Base-by-base conservation (phyloP, 2,113 vertebrate genomes). In the Phalacrocorax brasilianus region DNA sequence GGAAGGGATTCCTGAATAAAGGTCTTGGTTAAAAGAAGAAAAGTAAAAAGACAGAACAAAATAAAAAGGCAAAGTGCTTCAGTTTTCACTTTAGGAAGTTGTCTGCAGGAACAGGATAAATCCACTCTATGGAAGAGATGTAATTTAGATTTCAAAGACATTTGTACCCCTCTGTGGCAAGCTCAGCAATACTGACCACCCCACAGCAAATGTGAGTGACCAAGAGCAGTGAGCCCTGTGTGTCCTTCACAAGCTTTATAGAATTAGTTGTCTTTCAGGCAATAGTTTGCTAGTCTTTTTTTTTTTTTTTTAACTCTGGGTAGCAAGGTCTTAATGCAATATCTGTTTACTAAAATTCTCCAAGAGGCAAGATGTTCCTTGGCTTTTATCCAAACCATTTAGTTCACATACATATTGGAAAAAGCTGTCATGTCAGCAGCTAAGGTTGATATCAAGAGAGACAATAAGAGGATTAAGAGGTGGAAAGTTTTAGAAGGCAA, bases 361-460 rank as follows among this genome's bases (percentile, higher is more conserved):
- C 77, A 89, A 72, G 81, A 83, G 50, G 71, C 84, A 97, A 49
- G 59, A 89, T 73, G 45, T 85, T 93, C 70, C 80, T 89, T 97
- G 97, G 92, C 92, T 89, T 91, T 95, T 80, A 88, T 88, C 96
- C 96, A 97, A 91, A 78, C 74, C 38, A 94, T 94, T 96, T 94
- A 93, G 87, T 93, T 95, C 89, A 76, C 89, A 95, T 93, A 88
- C 86, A 83, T 95, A 89, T 93, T 93, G 92, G 87, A 95, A 95
- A 97, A 95, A 95, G 71, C 74, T 91, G 91, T 96, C 87, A 88
- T 65, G 86, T 95, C 92, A 95, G 96, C 91, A 94, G 81, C 84
- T 91, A 85, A 79, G 87, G 71, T 85, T 96, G 91, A 77, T 92
- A 95, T 93, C 91, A 94, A 85, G 78, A 91, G 81, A 92, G 89